phyloP scores from a whole-genome alignment of 2,113 vertebrate species.

The human region DNA sequence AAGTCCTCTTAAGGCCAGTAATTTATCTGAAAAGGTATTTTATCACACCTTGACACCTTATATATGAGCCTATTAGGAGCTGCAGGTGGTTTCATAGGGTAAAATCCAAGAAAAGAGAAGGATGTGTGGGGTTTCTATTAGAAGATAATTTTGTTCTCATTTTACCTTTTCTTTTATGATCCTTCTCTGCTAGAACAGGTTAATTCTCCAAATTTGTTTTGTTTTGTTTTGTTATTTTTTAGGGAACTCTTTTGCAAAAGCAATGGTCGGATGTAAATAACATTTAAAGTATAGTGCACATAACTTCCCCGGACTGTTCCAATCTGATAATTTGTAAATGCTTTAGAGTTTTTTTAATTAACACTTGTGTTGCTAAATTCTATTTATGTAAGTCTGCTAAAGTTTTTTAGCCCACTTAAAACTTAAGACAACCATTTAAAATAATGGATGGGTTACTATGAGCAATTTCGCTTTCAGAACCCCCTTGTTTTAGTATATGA shows the following conservation, averaged over 20 bases:
- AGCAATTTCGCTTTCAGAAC: slow-evolving; percentile 61
- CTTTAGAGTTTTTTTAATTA: slow-evolving; percentile 82
- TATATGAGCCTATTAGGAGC: slow-evolving; percentile 68
- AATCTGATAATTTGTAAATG: slow-evolving; percentile 86
- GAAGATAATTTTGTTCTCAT: slow-evolving; percentile 72
- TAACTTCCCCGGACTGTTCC: slow-evolving; percentile 82
- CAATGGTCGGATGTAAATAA: slow-evolving; percentile 85
- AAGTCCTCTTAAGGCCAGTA: slow-evolving; percentile 67
- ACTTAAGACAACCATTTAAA: slow-evolving; percentile 55
- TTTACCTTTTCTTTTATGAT: slow-evolving; percentile 76
- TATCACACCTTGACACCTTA: slow-evolving; percentile 62
- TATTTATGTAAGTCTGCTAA: slow-evolving; percentile 78
- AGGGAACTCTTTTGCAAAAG: slow-evolving; percentile 79
- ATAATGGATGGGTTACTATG: slow-evolving; percentile 66
- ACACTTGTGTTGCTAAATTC: slow-evolving; percentile 83
- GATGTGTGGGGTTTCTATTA: slow-evolving; percentile 64
- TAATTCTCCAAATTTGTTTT: slow-evolving; percentile 69
- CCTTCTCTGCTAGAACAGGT: slow-evolving; percentile 60
- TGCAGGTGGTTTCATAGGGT: slow-evolving; percentile 63
- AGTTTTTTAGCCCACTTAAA: slow-evolving; percentile 76
- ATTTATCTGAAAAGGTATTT: slow-evolving; percentile 51
- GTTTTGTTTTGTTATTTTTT: slow-evolving; percentile 69
- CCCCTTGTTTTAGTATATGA: slow-evolving; percentile 75
- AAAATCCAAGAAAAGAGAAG: slow-evolving; percentile 67
- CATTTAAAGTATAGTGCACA: slow-evolving; percentile 85